Percentiles rank a stretch among this genome's conserved stretches.
Conservation (phyloP, 2,113 vertebrate species). For the Falco punctatus region DNA sequence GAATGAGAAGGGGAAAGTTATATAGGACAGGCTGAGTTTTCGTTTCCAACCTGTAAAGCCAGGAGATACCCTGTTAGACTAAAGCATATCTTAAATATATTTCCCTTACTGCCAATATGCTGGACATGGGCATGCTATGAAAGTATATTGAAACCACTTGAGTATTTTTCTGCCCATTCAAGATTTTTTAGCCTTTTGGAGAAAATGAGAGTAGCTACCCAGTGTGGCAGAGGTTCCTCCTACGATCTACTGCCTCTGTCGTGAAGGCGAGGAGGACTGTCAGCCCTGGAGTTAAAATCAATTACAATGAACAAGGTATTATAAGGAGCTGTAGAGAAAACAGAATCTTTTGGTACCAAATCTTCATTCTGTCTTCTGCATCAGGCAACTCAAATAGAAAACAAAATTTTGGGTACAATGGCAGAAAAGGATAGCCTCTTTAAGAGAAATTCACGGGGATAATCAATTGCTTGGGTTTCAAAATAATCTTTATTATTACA, state of each 20-base stretch:
- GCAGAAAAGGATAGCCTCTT: background rate
- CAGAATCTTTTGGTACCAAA: background rate
- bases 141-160: background rate
- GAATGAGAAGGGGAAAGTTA: background rate
- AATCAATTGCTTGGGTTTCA: slow-evolving; percentile 24
- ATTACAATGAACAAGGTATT: background rate
- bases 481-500: slow-evolving; percentile 51
- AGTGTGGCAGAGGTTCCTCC: background rate
- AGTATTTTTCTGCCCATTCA: background rate
- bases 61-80: background rate
- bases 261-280: background rate
- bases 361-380: background rate
- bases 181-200: background rate
- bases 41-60: background rate
- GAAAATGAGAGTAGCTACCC: background rate
- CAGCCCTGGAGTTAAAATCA: background rate
- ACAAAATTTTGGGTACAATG: background rate
- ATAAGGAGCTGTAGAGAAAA: background rate
- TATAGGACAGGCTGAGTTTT: background rate
- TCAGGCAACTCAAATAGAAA: background rate
- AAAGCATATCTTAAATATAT: background rate
- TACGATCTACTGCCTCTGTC: background rate
- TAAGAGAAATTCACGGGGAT: slow-evolving; percentile 15
- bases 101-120: background rate
- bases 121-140: background rate